A percentile compares a stretch with the other conserved stretches of the same genome.
Evolutionary conservation across 2,113 vertebrate species (phyloP).

Genomic region (Parotia lawesii): DNA sequence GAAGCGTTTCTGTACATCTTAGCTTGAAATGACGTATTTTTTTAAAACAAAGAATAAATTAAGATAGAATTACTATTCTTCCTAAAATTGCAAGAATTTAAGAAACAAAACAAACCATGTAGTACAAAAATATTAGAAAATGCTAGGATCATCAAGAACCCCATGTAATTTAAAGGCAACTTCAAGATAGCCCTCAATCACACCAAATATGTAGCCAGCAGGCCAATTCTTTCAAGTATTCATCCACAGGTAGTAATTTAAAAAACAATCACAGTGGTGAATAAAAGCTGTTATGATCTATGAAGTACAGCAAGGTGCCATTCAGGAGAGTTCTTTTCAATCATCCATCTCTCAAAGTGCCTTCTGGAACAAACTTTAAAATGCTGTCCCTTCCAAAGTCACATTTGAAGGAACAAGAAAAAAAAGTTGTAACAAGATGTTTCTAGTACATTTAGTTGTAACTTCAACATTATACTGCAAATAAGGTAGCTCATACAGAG

Average conservation of each 20-base stretch:
- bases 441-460: not conserved
- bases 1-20: not conserved
- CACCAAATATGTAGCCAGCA: constrained; percentile 43
- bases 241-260: constrained; percentile 57
- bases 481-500: not conserved
- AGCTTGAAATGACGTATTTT: not conserved
- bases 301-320: constrained; percentile 48
- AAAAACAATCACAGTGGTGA: constrained; percentile 44
- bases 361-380: constrained; percentile 44
- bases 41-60: not conserved
- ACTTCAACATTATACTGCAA: not conserved
- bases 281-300: constrained; percentile 59
- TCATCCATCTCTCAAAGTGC: constrained; percentile 26
- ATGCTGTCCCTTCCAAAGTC: constrained; percentile 14
- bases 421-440: not conserved
- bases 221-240: constrained; percentile 46
- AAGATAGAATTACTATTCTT: not conserved
- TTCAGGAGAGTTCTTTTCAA: constrained; percentile 45
- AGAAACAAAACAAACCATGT: not conserved
- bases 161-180: constrained; percentile 47
- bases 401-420: not conserved
- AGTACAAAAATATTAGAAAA: constrained; percentile 31
- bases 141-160: constrained; percentile 41
- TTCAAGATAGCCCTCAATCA: constrained; percentile 48
- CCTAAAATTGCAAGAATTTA: not conserved